Percentiles rank a stretch among this genome's conserved stretches.
phyloP scores from a whole-genome alignment of 2,113 vertebrate genomes.

The Alexandromys fortis region DNA sequence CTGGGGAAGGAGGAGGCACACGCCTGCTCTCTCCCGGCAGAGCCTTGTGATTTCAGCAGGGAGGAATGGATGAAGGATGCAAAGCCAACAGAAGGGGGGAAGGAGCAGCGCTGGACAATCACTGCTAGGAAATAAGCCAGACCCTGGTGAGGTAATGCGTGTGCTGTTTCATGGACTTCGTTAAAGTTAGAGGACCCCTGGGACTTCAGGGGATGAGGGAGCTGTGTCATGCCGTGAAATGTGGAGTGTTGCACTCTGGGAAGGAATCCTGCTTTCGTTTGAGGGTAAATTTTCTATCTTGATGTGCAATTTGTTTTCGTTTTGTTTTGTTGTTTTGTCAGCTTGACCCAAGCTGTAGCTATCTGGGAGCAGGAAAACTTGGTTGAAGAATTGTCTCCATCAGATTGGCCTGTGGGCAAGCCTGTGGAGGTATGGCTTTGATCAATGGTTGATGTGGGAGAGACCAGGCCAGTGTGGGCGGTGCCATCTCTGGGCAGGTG shows the following conservation, averaged over 20 bases:
- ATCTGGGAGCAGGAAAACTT: neutral
- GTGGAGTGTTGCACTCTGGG: neutral
- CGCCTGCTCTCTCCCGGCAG: neutral
- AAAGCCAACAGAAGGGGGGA: slow-evolving; percentile 44
- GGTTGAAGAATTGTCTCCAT: neutral
- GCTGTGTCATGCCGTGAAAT: neutral
- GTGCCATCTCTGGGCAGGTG: neutral
- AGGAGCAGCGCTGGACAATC: slow-evolving; percentile 63
- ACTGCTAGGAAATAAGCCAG: slow-evolving; percentile 69
- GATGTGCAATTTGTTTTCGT: neutral
- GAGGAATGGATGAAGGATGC: slow-evolving; percentile 60
- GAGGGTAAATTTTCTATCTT: neutral
- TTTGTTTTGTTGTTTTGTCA: neutral
- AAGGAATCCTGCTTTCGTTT: slow-evolving; percentile 25
- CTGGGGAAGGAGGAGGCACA: neutral
- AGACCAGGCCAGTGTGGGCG: neutral
- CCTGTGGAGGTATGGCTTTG: neutral
- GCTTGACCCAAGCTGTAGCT: neutral
- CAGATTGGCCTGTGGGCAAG: neutral
- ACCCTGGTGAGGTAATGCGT: slow-evolving; percentile 67
- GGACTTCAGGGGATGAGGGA: slow-evolving; percentile 30
- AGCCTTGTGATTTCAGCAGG: slow-evolving; percentile 65
- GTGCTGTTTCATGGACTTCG: slow-evolving; percentile 35
- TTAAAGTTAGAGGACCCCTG: slow-evolving; percentile 62
- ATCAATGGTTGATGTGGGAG: neutral